Base-by-base conservation (phyloP, 2,797 vertebrate species). In the Petrocephalus schoutedeni region DNA sequence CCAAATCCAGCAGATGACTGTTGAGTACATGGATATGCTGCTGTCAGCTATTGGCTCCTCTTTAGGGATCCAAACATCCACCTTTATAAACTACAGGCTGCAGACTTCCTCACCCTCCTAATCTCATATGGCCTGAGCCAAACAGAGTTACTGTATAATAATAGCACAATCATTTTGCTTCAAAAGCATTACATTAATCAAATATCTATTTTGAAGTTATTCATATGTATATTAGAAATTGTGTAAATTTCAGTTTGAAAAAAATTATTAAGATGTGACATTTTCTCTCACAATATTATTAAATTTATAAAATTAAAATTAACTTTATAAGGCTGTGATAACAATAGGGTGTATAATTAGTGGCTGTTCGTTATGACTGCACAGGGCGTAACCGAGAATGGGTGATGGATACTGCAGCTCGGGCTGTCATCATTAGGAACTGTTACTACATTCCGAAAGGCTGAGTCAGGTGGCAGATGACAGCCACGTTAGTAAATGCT, bases 111-210 rank as follows among this genome's bases (percentile, higher is more conserved):
- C 41, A 45, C 4, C 41, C 41, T 45, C 41, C 41, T 45, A 4
- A 4, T 2, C 41, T 45, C 41, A 45, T 45, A 3, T 4, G 3
- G 41, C 41, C 41, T 45, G 41, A 45, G 41, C 41, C 41, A 56
- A 56, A 8, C 58, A 5, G 16, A 88, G 77, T 28, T 28, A 28
- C 28, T 28, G 89, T 87, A 57, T 80, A 91, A 91, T 90, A 61
- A 91, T 86, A 67, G 74, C 87, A 89, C 89, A 89, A 90, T 95
- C 93, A 94, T 93, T 93, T 57, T 45, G 89, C 91, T 91, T 93
- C 90, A 89, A 89, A 64, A 74, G 91, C 90, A 92, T 56, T 82
- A 5, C 1, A 49, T 88, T 89, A 86, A 49, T 36, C 84, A 87
- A 89, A 90, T 90, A 3, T 67, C 12, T 90, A 6, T 83, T 10